Conservation (phyloP, 2,888 invertebrate species). For the Campoplex capitator region DNA sequence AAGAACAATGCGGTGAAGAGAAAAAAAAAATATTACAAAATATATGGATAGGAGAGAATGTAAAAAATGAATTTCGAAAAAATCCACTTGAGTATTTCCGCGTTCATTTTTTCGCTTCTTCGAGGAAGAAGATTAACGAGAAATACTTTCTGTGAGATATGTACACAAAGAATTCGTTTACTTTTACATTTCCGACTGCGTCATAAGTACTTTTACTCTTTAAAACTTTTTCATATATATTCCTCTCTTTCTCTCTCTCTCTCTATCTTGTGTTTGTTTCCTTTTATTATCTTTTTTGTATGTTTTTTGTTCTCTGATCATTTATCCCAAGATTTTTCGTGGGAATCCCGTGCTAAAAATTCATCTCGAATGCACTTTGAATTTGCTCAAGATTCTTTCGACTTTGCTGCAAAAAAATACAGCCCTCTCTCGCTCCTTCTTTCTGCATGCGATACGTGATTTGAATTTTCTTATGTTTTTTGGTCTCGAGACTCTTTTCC, state of each 20-base stretch:
- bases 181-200: conserved; percentile 17
- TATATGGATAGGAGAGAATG: background rate
- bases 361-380: conserved; percentile 45
- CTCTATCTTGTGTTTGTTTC: background rate
- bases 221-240: background rate
- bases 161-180: conserved; percentile 37
- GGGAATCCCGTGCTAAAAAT: background rate
- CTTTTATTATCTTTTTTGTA: background rate
- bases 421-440: conserved; percentile 13
- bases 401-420: conserved; percentile 22
- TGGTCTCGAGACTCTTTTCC: conserved; percentile 7
- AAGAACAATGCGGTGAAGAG: background rate
- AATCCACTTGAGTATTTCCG: background rate
- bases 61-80: background rate
- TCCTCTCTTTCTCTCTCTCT: background rate
- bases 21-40: background rate
- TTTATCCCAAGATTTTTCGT: conserved; percentile 14
- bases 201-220: background rate
- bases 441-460: conserved; percentile 35
- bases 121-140: background rate
- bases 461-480: conserved; percentile 34
- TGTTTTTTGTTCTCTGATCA: background rate
- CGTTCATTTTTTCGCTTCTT: background rate
- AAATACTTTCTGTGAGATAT: background rate
- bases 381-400: conserved; percentile 50